These are phyloP conservation scores for Malurus leucopterus DNA, from an alignment of 2,797 vertebrate species.

Conservation along the genomic window DNA sequence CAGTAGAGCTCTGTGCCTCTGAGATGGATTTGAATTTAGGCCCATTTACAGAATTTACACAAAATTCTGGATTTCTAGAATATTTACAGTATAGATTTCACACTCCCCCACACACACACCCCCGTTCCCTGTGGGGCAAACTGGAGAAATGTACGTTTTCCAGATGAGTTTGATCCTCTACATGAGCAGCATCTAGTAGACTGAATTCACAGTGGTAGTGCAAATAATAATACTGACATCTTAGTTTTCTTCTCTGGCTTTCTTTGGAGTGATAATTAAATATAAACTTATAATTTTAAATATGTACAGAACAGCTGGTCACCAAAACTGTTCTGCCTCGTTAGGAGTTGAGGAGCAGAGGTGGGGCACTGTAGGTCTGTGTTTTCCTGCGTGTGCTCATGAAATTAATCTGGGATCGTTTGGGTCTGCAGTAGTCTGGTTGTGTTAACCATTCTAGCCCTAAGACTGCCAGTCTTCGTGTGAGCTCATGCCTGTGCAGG, in stretches of 20 bases:
- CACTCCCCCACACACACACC: rapidly evolving
- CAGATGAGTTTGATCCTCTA: not conserved
- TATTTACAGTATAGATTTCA: not conserved
- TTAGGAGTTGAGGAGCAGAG: not conserved
- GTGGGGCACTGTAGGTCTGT: not conserved
- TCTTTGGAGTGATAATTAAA: not conserved
- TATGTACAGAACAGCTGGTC: not conserved
- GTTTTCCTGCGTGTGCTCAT: not conserved
- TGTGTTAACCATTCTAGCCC: not conserved
- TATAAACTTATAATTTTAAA: not conserved
- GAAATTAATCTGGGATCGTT: not conserved
- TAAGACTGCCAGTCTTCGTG: rapidly evolving
- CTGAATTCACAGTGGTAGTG: not conserved
- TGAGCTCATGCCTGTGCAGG: not conserved
- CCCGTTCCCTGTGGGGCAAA: not conserved
- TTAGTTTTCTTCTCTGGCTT: not conserved
- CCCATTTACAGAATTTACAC: not conserved
- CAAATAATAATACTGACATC: not conserved
- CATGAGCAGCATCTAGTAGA: not conserved
- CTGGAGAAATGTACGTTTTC: not conserved
- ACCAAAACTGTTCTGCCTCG: not conserved
- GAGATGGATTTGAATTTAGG: not conserved
- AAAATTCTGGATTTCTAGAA: not conserved
- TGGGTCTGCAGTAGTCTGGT: not conserved
- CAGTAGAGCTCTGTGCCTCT: not conserved